These are phyloP conservation scores for Ptychadena robeensis DNA, from an alignment of 2,797 vertebrate genomes.

Conservation along the genomic window DNA sequence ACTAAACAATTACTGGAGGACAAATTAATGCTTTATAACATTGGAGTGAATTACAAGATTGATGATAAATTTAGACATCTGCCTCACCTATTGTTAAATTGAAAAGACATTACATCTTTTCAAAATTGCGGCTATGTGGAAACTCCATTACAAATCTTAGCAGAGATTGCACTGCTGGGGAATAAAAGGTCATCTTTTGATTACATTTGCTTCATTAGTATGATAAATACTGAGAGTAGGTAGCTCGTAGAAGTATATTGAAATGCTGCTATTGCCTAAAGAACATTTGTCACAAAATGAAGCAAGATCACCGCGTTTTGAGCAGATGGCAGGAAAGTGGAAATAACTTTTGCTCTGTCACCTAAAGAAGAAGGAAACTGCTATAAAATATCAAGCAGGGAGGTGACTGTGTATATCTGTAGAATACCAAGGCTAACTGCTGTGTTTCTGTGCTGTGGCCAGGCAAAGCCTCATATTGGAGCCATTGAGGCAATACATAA, in stretches of 20 bases:
- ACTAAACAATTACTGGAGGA: not conserved
- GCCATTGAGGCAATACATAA: too few relatives aligned
- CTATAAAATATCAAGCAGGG: too few relatives aligned
- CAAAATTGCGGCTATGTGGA: constrained; percentile 26
- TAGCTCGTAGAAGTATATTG: too few relatives aligned
- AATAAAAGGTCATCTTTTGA: not conserved
- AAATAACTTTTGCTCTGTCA: not conserved
- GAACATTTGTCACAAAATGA: not conserved
- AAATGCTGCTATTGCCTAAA: not conserved
- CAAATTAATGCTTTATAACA: not conserved
- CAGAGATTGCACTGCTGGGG: not conserved
- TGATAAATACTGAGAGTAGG: not conserved
- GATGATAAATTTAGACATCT: not conserved
- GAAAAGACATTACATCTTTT: constrained; percentile 24
- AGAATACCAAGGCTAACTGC: too few relatives aligned
- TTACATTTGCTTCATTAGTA: not conserved
- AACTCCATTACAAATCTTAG: constrained; percentile 24
- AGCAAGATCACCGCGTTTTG: not conserved
- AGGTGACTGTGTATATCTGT: too few relatives aligned
- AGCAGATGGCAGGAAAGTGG: not conserved
- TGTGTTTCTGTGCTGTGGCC: too few relatives aligned
- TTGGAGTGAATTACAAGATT: not conserved
- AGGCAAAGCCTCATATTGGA: too few relatives aligned
- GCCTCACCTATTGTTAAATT: constrained; percentile 16
- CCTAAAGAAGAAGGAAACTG: too few relatives aligned